These are phyloP conservation scores for Notiomystis cincta DNA, from an alignment of 2,113 vertebrate genomes.

Conservation along the genomic window DNA sequence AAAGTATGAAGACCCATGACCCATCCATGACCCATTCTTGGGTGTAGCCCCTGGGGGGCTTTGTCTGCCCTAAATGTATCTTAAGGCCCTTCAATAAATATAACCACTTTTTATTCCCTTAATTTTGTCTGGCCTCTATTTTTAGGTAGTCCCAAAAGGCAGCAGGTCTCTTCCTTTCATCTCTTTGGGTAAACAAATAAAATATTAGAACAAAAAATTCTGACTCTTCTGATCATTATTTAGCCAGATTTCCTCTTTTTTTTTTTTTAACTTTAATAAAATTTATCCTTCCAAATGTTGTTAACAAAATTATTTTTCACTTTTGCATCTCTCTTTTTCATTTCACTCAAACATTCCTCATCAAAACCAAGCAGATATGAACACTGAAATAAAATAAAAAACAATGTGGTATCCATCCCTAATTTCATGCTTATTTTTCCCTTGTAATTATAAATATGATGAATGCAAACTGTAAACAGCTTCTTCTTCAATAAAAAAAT, in stretches of 20 bases:
- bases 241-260: not conserved
- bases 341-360: not conserved
- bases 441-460: not conserved
- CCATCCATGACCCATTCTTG: too few relatives aligned
- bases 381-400: not conserved
- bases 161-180: not conserved
- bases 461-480: not conserved
- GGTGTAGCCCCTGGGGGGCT: too few relatives aligned
- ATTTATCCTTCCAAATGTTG: not conserved
- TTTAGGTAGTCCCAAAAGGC: too few relatives aligned
- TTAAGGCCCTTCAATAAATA: too few relatives aligned
- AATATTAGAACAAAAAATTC: not conserved
- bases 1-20: too few relatives aligned
- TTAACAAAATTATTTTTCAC: not conserved
- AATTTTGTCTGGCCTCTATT: too few relatives aligned
- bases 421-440: not conserved
- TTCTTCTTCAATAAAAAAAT: not conserved
- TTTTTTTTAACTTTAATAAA: not conserved
- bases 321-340: not conserved
- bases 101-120: too few relatives aligned
- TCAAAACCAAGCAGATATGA: not conserved
- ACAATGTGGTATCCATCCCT: not conserved
- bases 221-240: not conserved
- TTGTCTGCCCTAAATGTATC: too few relatives aligned
- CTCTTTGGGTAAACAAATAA: conserved; percentile 45